Base-by-base conservation (phyloP, 2,888 invertebrate species). In the Atethmia centrago region DNA sequence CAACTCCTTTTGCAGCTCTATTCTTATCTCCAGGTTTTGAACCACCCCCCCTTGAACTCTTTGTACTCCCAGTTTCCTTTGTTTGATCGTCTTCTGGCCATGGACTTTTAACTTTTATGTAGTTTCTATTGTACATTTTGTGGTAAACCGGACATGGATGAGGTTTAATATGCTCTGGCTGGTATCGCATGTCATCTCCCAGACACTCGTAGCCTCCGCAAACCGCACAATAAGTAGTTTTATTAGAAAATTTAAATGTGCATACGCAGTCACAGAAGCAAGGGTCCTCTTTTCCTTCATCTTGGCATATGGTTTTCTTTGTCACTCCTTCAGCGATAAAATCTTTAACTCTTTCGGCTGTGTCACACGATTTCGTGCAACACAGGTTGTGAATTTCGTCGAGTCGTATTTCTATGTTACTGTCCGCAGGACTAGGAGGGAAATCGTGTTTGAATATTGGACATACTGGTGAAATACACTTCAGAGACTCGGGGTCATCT, bases 141-240 rank as follows among this genome's bases (percentile, higher is more conserved):
- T 96, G 94, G 79, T 95, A 96, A 16, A 96, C 91, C 1, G 96
- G 96, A 83, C 96, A 96, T 12, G 96, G 96, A 69, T 95, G 94
- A 9, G 96, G 95, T 76, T 91, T 93, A 1, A 88, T 88, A 76
- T 90, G 93, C 28, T 90, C 92, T 2, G 96, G 95, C 82, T 93
- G 88, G 71, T 91, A 82, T 78, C 85, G 89, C 85, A 94, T 92
- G 80, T 96, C 95, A 49, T 93, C 91, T 21, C 96, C 96, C 40
- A 95, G 83, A 69, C 93, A 93, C 87, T 96, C 95, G 71, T 94
- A 96, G 1, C 96, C 96, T 21, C 95, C 95, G 78, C 96, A 96
- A 42, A 96, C 91, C 5, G 92, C 86, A 80, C 96, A 96, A 80
- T 96, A 96, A 45, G 95, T 95, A 3, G 95, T 95, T 79, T 94